Percentiles rank a stretch among this genome's conserved stretches.
Evolutionary conservation across 2,888 invertebrate genomes (phyloP).

Genomic region (Ecdyonurus torrentis): DNA sequence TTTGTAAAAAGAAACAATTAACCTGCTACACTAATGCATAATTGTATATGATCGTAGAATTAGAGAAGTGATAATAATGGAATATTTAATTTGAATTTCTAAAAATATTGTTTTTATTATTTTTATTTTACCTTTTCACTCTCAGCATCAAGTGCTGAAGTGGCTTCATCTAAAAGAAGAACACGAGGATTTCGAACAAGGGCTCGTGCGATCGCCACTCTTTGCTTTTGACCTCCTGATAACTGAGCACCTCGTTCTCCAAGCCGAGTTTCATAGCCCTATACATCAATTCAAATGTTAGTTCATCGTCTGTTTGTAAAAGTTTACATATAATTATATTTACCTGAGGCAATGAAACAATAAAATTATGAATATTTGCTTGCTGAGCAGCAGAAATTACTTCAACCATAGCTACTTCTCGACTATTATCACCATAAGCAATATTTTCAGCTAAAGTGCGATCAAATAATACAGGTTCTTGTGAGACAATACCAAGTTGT

Average conservation of each 20-base stretch:
- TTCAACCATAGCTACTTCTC: constrained; percentile 30
- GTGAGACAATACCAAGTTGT: constrained; percentile 32
- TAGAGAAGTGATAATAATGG: no score
- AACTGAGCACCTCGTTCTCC: constrained; percentile 8
- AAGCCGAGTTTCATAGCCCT: constrained; percentile 7
- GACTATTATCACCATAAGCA: constrained; percentile 36
- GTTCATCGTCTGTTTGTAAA: neutral
- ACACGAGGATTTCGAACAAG: constrained; percentile 7
- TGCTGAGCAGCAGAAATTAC: constrained; percentile 30
- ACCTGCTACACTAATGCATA: no score
- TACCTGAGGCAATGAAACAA: constrained; percentile 28
- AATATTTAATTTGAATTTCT: no score
- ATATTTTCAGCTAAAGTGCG: constrained; percentile 41
- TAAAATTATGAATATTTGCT: constrained; percentile 37
- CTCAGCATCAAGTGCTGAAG: constrained; percentile 8
- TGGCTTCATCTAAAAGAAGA: constrained; percentile 7
- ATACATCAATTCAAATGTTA: neutral
- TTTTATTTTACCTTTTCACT: constrained; percentile 9
- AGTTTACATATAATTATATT: constrained; percentile 3
- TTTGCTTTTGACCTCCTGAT: constrained; percentile 8
- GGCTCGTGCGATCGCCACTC: constrained; percentile 9
- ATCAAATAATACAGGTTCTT: constrained; percentile 42
- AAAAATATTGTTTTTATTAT: no score
- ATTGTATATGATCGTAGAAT: no score
- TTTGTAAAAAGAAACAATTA: no score